Percentiles rank a stretch among this genome's conserved stretches.
phyloP scores from a whole-genome alignment of 2,797 vertebrate genomes.

The Fistularia tabacaria region DNA sequence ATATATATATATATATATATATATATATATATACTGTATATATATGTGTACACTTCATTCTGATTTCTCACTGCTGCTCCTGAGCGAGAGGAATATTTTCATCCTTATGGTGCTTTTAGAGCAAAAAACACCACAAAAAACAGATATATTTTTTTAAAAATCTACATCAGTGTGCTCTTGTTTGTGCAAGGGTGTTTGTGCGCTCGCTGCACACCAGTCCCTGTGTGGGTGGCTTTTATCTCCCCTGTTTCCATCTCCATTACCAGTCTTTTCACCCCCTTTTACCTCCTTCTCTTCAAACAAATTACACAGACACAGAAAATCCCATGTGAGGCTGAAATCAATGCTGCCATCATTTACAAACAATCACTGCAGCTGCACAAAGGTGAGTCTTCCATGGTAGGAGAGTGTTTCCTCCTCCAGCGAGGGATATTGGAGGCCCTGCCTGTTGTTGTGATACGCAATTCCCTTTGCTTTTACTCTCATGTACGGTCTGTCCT shows the following conservation, averaged over 20 bases:
- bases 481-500: constrained; percentile 2
- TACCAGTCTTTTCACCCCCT: constrained; percentile 37
- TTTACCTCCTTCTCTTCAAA: constrained; percentile 47
- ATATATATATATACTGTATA: too few species aligned
- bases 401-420: constrained; percentile 26
- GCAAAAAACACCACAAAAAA: too few species aligned
- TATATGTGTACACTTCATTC: too few species aligned
- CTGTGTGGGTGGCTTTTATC: constrained; percentile 50
- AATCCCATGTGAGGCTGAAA: constrained; percentile 40
- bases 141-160: too few species aligned
- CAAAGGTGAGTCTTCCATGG: constrained; percentile 35
- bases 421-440: constrained; percentile 27
- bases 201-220: constrained; percentile 7
- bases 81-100: too few species aligned
- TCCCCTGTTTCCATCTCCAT: constrained; percentile 45
- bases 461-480: constrained; percentile 16
- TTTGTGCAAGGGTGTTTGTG: constrained; percentile 5
- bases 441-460: constrained; percentile 29
- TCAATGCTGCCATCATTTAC: constrained; percentile 55
- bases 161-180: constrained; percentile 6
- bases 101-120: too few species aligned
- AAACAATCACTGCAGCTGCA: constrained; percentile 45
- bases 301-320: constrained; percentile 49
- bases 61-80: too few species aligned
- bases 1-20: too few species aligned